phyloP scores from a whole-genome alignment of 2,888 invertebrate species.

The Chydorus sphaericus region DNA sequence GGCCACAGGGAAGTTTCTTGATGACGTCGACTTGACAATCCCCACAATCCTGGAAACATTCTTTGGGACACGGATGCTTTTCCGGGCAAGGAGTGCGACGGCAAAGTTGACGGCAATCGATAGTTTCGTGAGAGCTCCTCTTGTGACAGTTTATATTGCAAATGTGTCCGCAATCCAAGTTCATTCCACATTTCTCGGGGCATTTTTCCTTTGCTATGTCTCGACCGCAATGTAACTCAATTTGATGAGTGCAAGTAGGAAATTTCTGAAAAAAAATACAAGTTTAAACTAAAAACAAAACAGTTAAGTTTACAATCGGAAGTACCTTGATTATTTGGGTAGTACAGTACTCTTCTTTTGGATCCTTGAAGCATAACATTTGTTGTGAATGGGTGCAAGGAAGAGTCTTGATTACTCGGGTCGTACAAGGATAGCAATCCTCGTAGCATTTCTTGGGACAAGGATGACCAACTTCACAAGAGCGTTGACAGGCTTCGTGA shows the following conservation, averaged over 20 bases:
- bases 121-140: background rate
- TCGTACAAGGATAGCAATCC: conserved; percentile 22
- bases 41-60: conserved; percentile 9
- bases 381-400: conserved; percentile 9
- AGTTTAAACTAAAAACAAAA: too few relatives aligned
- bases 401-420: conserved; percentile 19
- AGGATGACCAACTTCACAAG: conserved; percentile 14
- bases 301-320: too few relatives aligned
- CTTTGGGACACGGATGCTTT: conserved; percentile 7
- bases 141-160: conserved; percentile 6
- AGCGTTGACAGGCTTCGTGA: conserved; percentile 15
- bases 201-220: background rate
- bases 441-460: conserved; percentile 22
- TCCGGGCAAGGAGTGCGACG: conserved; percentile 3
- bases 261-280: background rate
- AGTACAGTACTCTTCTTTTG: background rate
- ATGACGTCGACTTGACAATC: background rate
- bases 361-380: background rate
- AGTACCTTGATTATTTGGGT: background rate
- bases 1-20: conserved; percentile 9
- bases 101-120: background rate
- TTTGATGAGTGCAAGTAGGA: background rate
- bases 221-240: background rate
- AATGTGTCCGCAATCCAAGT: conserved; percentile 7
- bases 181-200: background rate